Evolutionary conservation across 1,140 invertebrate species (phyloP).

Genomic region (Panagrolaimus sp.): DNA sequence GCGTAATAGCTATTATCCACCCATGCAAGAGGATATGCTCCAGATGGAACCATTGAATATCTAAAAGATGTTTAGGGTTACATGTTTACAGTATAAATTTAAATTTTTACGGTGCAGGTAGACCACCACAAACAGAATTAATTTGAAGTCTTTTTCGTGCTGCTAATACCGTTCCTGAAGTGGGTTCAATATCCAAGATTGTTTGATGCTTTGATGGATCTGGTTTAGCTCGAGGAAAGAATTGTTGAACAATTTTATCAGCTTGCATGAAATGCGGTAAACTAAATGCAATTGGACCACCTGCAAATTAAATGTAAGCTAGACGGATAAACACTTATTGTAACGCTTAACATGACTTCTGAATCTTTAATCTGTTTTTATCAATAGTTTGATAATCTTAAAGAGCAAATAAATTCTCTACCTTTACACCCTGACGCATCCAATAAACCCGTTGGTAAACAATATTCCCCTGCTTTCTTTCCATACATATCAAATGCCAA

Average conservation of each 20-base stretch:
- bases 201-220: conserved; percentile 7
- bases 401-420: too few species aligned
- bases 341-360: too few species aligned
- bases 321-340: too few species aligned
- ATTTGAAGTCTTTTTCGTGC: neutral
- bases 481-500: neutral
- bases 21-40: neutral
- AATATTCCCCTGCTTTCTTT: neutral
- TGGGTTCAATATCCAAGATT: neutral
- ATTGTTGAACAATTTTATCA: neutral
- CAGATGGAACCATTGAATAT: neutral
- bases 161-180: neutral
- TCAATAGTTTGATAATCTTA: too few species aligned
- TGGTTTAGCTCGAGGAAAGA: neutral
- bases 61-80: neutral
- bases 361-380: too few species aligned
- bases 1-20: neutral
- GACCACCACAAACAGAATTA: neutral
- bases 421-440: neutral
- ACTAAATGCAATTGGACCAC: neutral
- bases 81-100: too few species aligned
- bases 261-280: neutral
- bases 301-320: too few species aligned
- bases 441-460: neutral
- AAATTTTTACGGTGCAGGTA: neutral